These are phyloP conservation scores for Volucella inanis DNA, from an alignment of 2,888 invertebrate genomes.

Conservation along the genomic window DNA sequence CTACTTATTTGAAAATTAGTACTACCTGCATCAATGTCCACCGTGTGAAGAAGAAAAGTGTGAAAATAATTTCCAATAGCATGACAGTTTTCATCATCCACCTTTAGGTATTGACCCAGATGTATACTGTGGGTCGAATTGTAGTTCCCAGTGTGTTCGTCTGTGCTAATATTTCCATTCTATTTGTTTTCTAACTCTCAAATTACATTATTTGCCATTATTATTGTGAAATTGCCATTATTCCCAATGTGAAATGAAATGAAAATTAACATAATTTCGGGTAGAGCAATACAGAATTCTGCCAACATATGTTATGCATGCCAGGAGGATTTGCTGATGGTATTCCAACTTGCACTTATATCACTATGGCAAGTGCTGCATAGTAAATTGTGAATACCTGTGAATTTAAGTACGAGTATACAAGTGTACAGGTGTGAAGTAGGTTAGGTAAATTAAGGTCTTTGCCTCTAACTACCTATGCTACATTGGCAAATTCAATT, in stretches of 20 bases:
- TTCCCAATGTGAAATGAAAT: conserved; percentile 18
- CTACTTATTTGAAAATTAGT: conserved; percentile 2
- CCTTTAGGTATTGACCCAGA: conserved; percentile 33
- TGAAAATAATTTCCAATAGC: conserved; percentile 23
- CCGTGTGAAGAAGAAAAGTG: neutral
- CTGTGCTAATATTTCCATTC: conserved; percentile 53
- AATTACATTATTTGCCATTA: conserved; percentile 58
- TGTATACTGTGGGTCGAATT: neutral
- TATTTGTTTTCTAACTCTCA: conserved; percentile 38
- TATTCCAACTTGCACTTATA: no score
- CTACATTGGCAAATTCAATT: conserved; percentile 9
- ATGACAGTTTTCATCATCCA: neutral
- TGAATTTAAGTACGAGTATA: neutral
- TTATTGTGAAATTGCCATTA: conserved; percentile 24
- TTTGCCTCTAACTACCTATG: neutral
- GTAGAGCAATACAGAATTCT: conserved; percentile 3
- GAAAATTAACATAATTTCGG: conserved; percentile 63
- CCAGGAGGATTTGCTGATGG: conserved; percentile 19
- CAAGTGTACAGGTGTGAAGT: neutral
- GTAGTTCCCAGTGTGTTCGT: conserved; percentile 3
- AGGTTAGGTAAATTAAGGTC: neutral
- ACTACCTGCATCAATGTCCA: neutral
- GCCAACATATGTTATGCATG: conserved; percentile 43
- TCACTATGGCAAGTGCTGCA: conserved; percentile 21
- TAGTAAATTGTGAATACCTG: conserved; percentile 7